Evolutionary conservation across 1,140 invertebrate genomes (phyloP).

Genomic region (Calycopis cecrops): DNA sequence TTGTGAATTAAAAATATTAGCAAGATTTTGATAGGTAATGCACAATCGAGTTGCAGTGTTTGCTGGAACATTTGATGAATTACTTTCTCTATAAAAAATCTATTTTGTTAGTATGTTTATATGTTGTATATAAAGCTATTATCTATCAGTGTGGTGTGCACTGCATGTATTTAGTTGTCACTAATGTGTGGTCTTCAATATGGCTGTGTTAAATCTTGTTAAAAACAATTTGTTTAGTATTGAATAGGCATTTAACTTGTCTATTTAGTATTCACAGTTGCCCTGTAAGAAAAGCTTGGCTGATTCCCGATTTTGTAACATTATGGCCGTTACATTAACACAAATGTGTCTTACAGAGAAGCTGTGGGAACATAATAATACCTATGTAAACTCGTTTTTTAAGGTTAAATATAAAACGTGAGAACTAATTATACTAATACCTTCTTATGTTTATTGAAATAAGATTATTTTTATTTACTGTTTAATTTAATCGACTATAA

Average conservation of each 20-base stretch:
- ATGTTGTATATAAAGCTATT: constrained; percentile 12
- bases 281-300: constrained; percentile 52
- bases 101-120: constrained; percentile 21
- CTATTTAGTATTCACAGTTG: constrained; percentile 52
- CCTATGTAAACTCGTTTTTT: constrained; percentile 15
- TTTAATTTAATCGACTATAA: constrained; percentile 3
- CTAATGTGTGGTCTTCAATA: constrained; percentile 61
- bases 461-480: constrained; percentile 2
- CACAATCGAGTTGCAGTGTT: neutral
- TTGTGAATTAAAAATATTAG: neutral
- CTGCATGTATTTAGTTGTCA: constrained; percentile 52
- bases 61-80: constrained; percentile 7
- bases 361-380: constrained; percentile 46
- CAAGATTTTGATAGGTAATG: neutral
- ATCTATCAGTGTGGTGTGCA: constrained; percentile 28
- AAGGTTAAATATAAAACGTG: neutral
- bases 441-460: neutral
- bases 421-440: too few relatives aligned
- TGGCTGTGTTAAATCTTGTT: constrained; percentile 7
- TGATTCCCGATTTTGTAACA: constrained; percentile 17
- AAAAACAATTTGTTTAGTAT: neutral
- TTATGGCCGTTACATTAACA: constrained; percentile 71
- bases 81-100: constrained; percentile 12
- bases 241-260: neutral
- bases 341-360: constrained; percentile 63